Conservation (phyloP, 2,888 invertebrate genomes). For the Agrochola lota region DNA sequence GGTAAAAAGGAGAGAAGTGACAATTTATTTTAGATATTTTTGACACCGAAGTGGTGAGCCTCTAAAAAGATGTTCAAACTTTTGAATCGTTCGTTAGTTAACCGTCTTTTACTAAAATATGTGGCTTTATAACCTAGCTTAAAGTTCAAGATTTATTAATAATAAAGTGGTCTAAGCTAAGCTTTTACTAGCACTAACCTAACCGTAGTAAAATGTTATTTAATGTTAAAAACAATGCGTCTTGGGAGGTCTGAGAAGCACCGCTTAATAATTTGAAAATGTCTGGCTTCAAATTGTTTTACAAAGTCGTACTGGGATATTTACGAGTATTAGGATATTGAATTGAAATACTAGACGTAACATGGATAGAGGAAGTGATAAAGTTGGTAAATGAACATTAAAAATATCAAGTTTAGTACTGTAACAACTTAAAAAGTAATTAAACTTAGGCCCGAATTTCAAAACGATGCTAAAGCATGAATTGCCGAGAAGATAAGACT, state of each 20-base stretch:
- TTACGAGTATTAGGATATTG: conserved; percentile 49
- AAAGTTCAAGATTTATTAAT: conserved; percentile 30
- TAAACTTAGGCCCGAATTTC: neutral
- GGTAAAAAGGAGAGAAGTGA: conserved; percentile 62
- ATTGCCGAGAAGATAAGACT: neutral
- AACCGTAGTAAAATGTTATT: conserved; percentile 40
- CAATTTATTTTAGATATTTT: conserved; percentile 67
- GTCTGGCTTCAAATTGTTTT: conserved; percentile 50
- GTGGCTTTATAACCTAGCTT: conserved; percentile 9
- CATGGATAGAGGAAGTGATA: conserved; percentile 34
- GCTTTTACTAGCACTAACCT: conserved; percentile 50
- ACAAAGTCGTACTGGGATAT: conserved; percentile 37
- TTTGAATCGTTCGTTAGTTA: conserved; percentile 29
- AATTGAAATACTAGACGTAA: conserved; percentile 38
- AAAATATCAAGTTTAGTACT: neutral
- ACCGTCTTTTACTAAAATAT: conserved; percentile 12
- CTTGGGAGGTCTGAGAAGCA: conserved; percentile 57
- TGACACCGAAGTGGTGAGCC: conserved; percentile 60
- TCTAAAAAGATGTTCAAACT: conserved; percentile 54
- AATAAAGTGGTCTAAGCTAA: conserved; percentile 38
- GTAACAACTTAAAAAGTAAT: neutral
- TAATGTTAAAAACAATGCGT: conserved; percentile 45
- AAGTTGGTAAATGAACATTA: conserved; percentile 2
- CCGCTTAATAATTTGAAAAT: conserved; percentile 58
- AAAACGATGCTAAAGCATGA: neutral